phyloP scores from a whole-genome alignment of 2,797 vertebrate genomes.

The Lateolabrax maculatus region DNA sequence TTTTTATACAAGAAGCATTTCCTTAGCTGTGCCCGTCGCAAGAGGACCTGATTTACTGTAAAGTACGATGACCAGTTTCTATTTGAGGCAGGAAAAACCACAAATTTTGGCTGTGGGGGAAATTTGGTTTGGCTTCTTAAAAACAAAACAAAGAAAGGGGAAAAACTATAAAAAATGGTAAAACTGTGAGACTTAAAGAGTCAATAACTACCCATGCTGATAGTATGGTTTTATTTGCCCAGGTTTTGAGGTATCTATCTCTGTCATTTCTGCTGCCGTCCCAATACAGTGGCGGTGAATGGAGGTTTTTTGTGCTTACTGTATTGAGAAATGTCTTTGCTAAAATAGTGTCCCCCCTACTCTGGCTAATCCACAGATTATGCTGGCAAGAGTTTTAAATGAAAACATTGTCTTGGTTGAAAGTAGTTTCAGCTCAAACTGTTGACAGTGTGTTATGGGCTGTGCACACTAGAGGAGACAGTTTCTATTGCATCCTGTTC shows the following conservation, averaged over 20 bases:
- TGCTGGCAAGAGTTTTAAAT: background rate
- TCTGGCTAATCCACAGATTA: background rate
- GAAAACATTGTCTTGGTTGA: constrained; percentile 7
- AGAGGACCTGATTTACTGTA: background rate
- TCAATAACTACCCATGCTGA: no score
- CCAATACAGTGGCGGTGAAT: background rate
- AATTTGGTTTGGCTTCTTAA: background rate
- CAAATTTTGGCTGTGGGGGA: background rate
- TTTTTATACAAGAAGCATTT: background rate
- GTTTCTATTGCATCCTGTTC: no score
- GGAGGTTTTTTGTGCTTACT: background rate
- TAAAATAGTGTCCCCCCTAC: no score
- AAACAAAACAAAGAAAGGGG: background rate
- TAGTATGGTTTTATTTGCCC: background rate
- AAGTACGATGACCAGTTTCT: background rate
- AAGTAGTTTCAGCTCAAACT: constrained; percentile 11
- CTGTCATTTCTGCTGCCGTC: background rate
- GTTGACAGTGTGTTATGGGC: background rate
- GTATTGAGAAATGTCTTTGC: background rate
- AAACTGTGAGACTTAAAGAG: no score
- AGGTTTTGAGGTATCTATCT: background rate
- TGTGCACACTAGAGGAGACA: background rate
- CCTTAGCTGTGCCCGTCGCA: background rate
- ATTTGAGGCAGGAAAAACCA: background rate
- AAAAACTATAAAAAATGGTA: background rate